Conservation (phyloP, 1,140 invertebrate genomes). For the Sogatella furcifera region DNA sequence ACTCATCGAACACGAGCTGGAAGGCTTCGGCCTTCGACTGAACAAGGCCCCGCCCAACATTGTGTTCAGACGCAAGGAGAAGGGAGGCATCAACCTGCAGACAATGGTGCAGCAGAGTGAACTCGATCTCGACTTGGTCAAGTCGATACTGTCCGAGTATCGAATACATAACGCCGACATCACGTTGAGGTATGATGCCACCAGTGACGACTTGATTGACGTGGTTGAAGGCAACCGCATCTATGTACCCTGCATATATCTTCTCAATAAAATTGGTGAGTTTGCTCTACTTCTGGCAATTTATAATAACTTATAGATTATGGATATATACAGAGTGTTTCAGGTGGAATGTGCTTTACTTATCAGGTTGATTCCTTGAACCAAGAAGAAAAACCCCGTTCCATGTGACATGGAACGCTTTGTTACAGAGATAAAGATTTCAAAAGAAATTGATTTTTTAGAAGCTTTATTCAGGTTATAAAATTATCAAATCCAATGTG, state of each 20-base stretch:
- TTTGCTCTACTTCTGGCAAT: background rate
- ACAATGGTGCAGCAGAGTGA: constrained; percentile 82
- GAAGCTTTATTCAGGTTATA: no score
- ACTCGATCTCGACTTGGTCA: constrained; percentile 89
- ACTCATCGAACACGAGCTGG: constrained; percentile 94
- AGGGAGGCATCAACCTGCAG: constrained; percentile 88
- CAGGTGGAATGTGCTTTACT: no score
- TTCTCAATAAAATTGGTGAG: constrained; percentile 95
- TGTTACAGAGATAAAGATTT: no score
- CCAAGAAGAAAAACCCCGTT: no score
- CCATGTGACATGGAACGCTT: no score
- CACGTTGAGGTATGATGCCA: constrained; percentile 87
- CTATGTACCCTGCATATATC: constrained; percentile 96
- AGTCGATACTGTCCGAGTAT: constrained; percentile 94
- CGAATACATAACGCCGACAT: constrained; percentile 98
- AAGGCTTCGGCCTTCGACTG: constrained; percentile 94
- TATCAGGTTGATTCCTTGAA: no score
- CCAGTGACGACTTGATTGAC: constrained; percentile 96
- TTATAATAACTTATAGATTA: no score
- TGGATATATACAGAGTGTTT: no score
- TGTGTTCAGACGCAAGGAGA: constrained; percentile 87
- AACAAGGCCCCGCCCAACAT: constrained; percentile 98
- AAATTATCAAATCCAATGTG: no score
- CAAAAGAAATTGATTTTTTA: no score
- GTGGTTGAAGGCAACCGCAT: constrained; percentile 97